Base-by-base conservation (phyloP, 1,140 invertebrate genomes). In the Artemia franciscana region DNA sequence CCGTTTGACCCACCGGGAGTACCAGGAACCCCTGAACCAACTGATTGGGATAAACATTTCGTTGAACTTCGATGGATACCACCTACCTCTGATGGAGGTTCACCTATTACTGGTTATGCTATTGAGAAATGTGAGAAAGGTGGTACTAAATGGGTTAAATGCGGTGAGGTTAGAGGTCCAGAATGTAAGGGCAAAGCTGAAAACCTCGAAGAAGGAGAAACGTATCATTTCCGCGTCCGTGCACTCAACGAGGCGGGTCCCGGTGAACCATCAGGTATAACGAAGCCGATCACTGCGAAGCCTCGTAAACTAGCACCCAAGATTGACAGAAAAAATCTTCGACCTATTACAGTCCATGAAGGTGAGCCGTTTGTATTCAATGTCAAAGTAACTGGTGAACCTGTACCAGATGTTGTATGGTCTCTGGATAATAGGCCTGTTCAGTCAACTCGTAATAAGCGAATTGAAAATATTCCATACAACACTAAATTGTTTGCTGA, bases 81-180 rank as follows among this genome's bases (percentile, higher is more conserved):
- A 70, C 91, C 91, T 60, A 73, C 82, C 59, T 86, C 82, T 58
- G 89, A 94, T 75, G 91, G 91, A 68, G 91, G 91, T 60, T 85
- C 89, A 65, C 91, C 91, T 67, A 86, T 97, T 73, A 88, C 84
- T 65, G 87, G 86, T 57, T 97, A 97, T 70, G 76, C 94, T 58
- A 84, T 97, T 68, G 91, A 98, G 73, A 95, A 94, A 76, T 81
- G 85, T 56, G 88, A 93, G 71, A 91, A 91, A 69, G 87, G 88
- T 69, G 80, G 81, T 67, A 79, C 85, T 62, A 82, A 84, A 70
- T 88, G 91, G 90, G 80, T 84, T 57, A 89, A 92, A 70, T 87
- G 86, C 62, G 80, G 79, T 56, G 88, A 91, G 74, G 78, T 84
- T 24, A 74, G 80, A 60, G 82, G 82, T 12, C 81, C 83, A 3